Evolutionary conservation across 1,140 invertebrate species (phyloP), one percentile per base, ranked within the genome.

Genomic region (Procambarus clarkii): DNA sequence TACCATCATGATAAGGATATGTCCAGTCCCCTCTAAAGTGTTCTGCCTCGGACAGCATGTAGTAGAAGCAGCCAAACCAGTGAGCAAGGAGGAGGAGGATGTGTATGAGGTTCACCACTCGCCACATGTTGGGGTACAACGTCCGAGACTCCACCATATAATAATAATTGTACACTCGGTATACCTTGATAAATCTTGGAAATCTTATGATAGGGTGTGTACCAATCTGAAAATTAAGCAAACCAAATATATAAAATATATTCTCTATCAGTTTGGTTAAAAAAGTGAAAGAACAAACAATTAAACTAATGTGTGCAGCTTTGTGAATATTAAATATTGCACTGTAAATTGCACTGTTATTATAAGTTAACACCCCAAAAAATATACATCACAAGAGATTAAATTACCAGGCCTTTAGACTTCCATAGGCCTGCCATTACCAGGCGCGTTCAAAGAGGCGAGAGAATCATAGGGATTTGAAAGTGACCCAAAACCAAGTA

Each of bases 41-140:
- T 95, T 99, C 98, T 46, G 97, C 97, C 94, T 99, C 98, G 7
- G 98, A 98, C 45, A 99, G 96, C 90, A 99, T 95, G 95, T 98
- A 99, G 95, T 99, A 99, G 95, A 99, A 99, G 94, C 98, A 99
- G 60, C 98, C 98, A 94, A 99, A 99, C 98, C 98, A 99, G 94
- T 99, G 98, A 44, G 98, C 98, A 91, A 99, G 96, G 93, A 99
- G 97, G 91, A 99, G 96, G 60, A 99, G 96, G 93, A 99, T 98
- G 94, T 99, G 98, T 91, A 98, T 98, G 46, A 99, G 95, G 95
- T 99, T 99, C 91, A 98, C 96, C 45, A 99, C 98, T n/a, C 98
- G 95, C 97, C 98, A 98, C 93, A 99, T 96, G 95, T 99, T 99
- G 5, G 98, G 98, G 95, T 98, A 99, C 60, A 98, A 97, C 0